phyloP scores from a whole-genome alignment of 2,113 vertebrate genomes.

The Rhea americana region DNA sequence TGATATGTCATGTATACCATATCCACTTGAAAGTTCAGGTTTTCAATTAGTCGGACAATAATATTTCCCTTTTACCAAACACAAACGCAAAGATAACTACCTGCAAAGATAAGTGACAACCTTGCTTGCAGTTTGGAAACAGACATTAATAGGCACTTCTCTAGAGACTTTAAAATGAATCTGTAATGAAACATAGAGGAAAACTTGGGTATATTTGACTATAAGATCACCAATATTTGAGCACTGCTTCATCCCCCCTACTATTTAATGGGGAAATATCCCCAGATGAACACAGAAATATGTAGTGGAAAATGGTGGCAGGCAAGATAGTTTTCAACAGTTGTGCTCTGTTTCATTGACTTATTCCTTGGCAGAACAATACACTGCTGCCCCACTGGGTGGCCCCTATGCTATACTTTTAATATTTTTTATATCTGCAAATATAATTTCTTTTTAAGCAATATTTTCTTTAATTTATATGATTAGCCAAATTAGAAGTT shows the following conservation, averaged over 20 bases:
- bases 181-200: neutral
- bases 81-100: neutral
- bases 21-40: neutral
- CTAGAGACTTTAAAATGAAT: neutral
- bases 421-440: constrained; percentile 39
- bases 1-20: neutral
- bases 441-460: constrained; percentile 45
- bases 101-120: neutral
- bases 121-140: neutral
- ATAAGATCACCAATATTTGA: neutral
- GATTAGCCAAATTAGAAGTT: constrained; percentile 66
- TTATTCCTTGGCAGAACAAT: neutral
- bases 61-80: neutral
- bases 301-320: neutral
- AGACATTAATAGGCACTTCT: neutral
- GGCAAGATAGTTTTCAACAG: neutral
- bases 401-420: constrained; percentile 22
- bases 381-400: constrained; percentile 22
- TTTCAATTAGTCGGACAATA: neutral
- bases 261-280: neutral
- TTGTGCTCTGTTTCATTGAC: neutral
- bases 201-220: neutral
- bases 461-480: constrained; percentile 65
- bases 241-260: neutral
- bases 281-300: neutral